These are phyloP conservation scores for Cephalotes varians DNA, from an alignment of 2,888 invertebrate genomes.

Conservation along the genomic window DNA sequence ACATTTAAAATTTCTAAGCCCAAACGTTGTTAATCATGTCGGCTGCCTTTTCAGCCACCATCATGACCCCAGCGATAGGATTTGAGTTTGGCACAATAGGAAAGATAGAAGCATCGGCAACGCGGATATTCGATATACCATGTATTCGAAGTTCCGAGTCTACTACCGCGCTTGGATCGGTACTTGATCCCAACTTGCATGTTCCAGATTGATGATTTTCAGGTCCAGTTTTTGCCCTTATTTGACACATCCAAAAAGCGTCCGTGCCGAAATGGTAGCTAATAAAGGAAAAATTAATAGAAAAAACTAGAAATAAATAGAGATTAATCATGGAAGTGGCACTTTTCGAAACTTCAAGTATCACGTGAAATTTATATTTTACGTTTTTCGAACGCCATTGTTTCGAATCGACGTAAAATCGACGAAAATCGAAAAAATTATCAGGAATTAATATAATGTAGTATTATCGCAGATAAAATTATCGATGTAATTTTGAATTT, in stretches of 20 bases:
- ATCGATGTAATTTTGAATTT: background rate
- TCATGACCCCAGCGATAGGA: constrained; percentile 90
- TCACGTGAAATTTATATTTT: background rate
- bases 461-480: background rate
- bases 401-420: background rate
- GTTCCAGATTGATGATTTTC: constrained; percentile 90
- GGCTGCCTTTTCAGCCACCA: constrained; percentile 91
- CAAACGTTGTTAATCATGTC: constrained; percentile 88
- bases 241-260: constrained; percentile 90
- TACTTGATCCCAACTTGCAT: constrained; percentile 87
- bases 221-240: constrained; percentile 88
- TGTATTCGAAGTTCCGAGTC: constrained; percentile 88
- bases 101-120: constrained; percentile 90
- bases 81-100: constrained; percentile 89
- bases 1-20: constrained; percentile 69
- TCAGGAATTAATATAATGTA: background rate
- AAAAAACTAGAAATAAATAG: background rate
- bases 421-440: background rate
- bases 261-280: constrained; percentile 87
- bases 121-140: constrained; percentile 88
- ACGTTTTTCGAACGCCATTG: background rate
- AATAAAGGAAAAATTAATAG: constrained; percentile 59
- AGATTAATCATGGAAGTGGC: background rate
- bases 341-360: background rate
- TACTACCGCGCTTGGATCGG: constrained; percentile 87